A percentile compares a stretch with the other conserved stretches of the same genome.
phyloP scores from a whole-genome alignment of 2,113 vertebrate genomes.

The Gopherus evgoodei region DNA sequence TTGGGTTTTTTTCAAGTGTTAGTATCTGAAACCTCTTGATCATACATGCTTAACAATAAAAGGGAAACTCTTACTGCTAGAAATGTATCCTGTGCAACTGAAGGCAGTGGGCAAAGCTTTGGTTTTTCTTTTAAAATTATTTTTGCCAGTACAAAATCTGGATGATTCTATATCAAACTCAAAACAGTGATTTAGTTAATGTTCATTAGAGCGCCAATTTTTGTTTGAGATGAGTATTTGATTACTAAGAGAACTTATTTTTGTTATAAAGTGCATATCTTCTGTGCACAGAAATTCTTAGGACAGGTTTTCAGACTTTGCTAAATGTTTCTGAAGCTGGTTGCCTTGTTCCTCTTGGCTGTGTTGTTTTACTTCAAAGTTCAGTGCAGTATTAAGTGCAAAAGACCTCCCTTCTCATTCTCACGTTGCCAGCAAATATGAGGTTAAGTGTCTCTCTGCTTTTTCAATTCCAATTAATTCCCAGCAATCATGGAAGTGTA shows the following conservation, averaged over 20 bases:
- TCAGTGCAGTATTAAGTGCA: background rate
- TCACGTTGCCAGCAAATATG: background rate
- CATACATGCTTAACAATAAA: background rate
- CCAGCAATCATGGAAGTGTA: background rate
- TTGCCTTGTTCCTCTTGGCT: background rate
- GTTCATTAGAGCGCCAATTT: background rate
- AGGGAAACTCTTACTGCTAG: background rate
- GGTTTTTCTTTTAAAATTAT: background rate
- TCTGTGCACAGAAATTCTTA: background rate
- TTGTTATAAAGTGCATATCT: background rate
- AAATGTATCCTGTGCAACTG: background rate
- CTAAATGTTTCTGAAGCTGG: background rate
- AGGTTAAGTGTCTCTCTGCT: background rate
- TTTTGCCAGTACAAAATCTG: background rate
- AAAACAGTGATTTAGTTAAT: background rate
- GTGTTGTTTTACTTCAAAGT: background rate
- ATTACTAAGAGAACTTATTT: background rate
- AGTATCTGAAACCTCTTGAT: background rate
- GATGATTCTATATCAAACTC: background rate
- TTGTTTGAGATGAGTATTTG: background rate
- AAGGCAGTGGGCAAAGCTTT: background rate
- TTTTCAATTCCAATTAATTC: conserved; percentile 7
- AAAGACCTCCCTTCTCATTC: background rate
- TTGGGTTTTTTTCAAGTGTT: background rate
- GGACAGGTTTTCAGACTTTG: background rate